A percentile compares a stretch with the other conserved stretches of the same genome.
These are phyloP conservation scores for Zoanthus gigantus DNA, from an alignment of 92 coral and sea anemone species.

Conservation along the genomic window DNA sequence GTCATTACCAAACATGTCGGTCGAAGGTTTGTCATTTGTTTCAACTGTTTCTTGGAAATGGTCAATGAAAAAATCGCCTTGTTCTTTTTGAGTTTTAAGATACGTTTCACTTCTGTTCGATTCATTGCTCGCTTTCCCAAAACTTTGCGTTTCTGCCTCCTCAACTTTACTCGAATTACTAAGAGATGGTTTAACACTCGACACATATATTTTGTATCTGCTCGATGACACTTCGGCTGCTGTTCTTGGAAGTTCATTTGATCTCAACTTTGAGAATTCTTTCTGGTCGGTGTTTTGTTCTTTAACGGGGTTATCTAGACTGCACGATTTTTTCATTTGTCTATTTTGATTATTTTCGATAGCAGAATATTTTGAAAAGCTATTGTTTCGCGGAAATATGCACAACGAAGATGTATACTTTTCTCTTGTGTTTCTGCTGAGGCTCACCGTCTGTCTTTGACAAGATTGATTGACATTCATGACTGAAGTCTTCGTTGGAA, in stretches of 20 bases:
- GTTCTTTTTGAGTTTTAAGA: neutral
- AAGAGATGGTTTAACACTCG: slow-evolving; percentile 23
- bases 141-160: neutral
- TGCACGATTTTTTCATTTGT: neutral
- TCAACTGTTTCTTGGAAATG: neutral
- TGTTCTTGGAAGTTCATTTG: neutral
- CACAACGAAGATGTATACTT: slow-evolving; percentile 24
- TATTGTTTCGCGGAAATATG: slow-evolving; percentile 12
- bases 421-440: neutral
- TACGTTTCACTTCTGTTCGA: neutral
- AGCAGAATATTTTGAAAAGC: neutral
- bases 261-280: neutral
- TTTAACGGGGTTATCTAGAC: neutral
- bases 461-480: neutral
- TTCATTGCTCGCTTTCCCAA: neutral
- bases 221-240: neutral
- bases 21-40: neutral
- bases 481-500: neutral
- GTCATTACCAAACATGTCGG: neutral
- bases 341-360: neutral
- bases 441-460: neutral
- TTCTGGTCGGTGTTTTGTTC: neutral
- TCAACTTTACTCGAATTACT: slow-evolving; percentile 33
- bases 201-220: slow-evolving; percentile 19
- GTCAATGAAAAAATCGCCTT: neutral